A percentile compares a stretch with the other conserved stretches of the same genome.
Evolutionary conservation across 2,113 vertebrate species (phyloP).

Genomic region (Boleophthalmus pectinirostris): DNA sequence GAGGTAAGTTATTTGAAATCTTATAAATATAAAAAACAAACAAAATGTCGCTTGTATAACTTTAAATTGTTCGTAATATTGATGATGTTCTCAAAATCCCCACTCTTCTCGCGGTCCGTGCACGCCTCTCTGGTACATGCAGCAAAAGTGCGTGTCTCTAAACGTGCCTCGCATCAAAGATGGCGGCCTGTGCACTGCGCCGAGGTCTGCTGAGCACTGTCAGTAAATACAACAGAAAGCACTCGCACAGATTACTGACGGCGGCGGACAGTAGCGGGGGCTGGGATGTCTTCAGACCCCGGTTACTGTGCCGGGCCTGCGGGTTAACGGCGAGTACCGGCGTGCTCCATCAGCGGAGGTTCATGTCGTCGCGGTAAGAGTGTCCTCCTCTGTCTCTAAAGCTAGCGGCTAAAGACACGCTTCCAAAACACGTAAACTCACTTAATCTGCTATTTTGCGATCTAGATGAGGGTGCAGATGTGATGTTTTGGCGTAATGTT

Average conservation of each 20-base stretch:
- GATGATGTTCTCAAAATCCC: background rate
- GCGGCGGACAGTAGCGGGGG: constrained; percentile 48
- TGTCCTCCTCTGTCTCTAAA: constrained; percentile 21
- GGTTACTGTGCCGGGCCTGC: constrained; percentile 63
- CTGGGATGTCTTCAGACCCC: constrained; percentile 48
- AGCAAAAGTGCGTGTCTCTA: background rate
- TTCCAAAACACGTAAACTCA: background rate
- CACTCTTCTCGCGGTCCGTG: background rate
- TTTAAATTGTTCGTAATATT: background rate
- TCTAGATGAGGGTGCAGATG: background rate
- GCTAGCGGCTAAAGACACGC: constrained; percentile 52
- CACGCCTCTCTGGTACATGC: constrained; percentile 20
- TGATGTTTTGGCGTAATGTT: background rate
- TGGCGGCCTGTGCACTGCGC: constrained; percentile 75
- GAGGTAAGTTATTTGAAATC: too few species aligned
- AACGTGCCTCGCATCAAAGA: constrained; percentile 49
- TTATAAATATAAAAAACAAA: background rate
- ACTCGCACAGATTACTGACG: constrained; percentile 61
- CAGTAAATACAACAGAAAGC: constrained; percentile 72
- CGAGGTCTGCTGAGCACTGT: constrained; percentile 68
- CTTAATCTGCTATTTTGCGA: background rate
- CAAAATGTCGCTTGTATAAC: background rate
- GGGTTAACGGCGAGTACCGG: constrained; percentile 37
- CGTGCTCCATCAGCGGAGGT: constrained; percentile 62
- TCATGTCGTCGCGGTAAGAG: constrained; percentile 80